Evolutionary conservation across 2,888 invertebrate species (phyloP), one percentile per base, ranked within the genome.

Genomic region (Limnephilus marmoratus): DNA sequence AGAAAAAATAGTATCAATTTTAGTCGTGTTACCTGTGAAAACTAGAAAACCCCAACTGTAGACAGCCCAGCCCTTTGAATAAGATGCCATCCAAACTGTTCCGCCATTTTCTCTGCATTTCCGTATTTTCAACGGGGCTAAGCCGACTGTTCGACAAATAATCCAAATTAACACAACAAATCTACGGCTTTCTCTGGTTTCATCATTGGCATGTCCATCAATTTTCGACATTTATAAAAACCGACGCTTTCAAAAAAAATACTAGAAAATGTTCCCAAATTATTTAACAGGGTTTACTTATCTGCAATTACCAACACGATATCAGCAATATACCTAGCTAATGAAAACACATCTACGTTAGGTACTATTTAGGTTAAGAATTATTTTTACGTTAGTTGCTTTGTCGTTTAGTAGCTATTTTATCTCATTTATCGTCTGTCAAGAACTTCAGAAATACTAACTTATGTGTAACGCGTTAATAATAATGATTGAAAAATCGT

Each of bases 21-120:
- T 18, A 34, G 5, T 85, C 18, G 29, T 82, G 29, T 82, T 80
- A 88, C 88, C 88, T 68, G 88, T 53, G 13, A 80, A 29, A n/a
- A 68, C 15, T 9, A 53, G 13, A 18, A 88, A 29, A 15, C 2
- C 80, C 88, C 88, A 53, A 37, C 88, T 53, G 18, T 80, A 88
- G 37, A 68, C 24, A 18, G 53, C n/a, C 88, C 88, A 88, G 3
- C 37, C 15, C 24, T 18, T 31, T 18, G 88, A 88, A 68, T 88
- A 88, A 68, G 88, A 88, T 2, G 88, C 68, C 4, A 68, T 53
- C 88, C 88, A 88, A 9, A 68, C 24, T 9, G 31, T 88, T 68
- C 12, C 80, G 3, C 68, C 88, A 29, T 53, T 34, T 37, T 68
- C 11, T 68, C 37, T 53, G 68, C 15, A 18, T 34, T 34, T 80